A percentile compares a stretch with the other conserved stretches of the same genome.
Conservation (phyloP, 2,113 vertebrate species). For the Bagarius yarrelli region DNA sequence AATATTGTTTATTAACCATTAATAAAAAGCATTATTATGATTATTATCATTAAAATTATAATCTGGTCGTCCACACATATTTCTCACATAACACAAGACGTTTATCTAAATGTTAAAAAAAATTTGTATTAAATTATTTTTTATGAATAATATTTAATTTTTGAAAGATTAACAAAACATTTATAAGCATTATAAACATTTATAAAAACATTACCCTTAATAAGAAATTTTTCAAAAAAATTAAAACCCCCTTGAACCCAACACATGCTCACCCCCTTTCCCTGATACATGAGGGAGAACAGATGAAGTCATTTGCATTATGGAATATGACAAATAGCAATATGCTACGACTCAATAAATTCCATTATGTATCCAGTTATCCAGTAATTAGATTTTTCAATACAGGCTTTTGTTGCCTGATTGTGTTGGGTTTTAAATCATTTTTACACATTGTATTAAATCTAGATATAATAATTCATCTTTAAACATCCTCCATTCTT, state of each 20-base stretch:
- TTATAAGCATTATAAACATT: too few species aligned
- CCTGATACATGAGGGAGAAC: background rate
- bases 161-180: too few species aligned
- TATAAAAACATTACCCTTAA: too few species aligned
- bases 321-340: background rate
- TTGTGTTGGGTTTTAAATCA: background rate
- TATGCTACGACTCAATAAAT: constrained; percentile 5
- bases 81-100: background rate
- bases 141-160: background rate
- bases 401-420: background rate
- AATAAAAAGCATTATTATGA: background rate
- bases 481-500: too few species aligned
- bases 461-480: too few species aligned
- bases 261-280: background rate
- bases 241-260: background rate
- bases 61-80: too few species aligned
- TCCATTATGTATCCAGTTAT: background rate
- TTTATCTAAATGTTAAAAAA: background rate
- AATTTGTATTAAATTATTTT: background rate
- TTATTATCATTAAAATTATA: background rate
- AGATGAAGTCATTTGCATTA: constrained; percentile 1
- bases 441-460: background rate
- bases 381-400: background rate
- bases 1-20: too few species aligned
- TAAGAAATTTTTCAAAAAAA: too few species aligned